Base-by-base conservation (phyloP, 2,797 vertebrate genomes). In the Galago senegalensis region DNA sequence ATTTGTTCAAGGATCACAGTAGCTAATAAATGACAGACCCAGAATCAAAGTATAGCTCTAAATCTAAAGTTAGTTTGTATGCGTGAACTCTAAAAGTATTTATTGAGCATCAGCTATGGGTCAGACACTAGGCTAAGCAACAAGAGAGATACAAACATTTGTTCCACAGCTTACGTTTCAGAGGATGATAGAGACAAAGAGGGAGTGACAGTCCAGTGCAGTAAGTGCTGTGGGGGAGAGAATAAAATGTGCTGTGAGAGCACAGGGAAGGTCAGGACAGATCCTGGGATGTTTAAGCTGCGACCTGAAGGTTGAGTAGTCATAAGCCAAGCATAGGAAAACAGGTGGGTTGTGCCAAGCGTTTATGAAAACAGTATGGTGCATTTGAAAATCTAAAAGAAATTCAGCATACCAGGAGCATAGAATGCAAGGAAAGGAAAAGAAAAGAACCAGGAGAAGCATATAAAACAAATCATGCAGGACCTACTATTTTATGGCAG, bases 301-400 rank as follows among this genome's bases (percentile, higher is more conserved):
- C 86, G n/a, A 18, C 43, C 6, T 53, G 37, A 92, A 79, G 29
- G 17, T 85, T 76, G 34, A 53, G 43, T 56, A 80, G 9, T 70
- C 20, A 29, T 60, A 82, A 83, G 9, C 34, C 40, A 87, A 60
- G 29, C 16, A 3, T 90, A 63, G 73, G 61, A 14, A 60, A 63
- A 67, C 37, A 49, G 34, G n/a, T n/a, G 40, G 40, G 4, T 61
- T 69, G 49, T 88, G 49, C 58, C 77, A 67, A 69, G 29, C 49
- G 56, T 31, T 72, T 43, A 58, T 91, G 76, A 87, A 87, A 92
- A 75, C 37, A 89, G 40, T 67, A n/a, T 88, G 61, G 72, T 89
- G 21, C 49, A 77, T 79, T 93, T 93, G 76, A 96, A 37, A 21
- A 76, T 95, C 67, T 92, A 65, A 65, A 94, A 85, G 80, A 77